phyloP scores from a whole-genome alignment of 2,797 vertebrate species.

The Helostoma temminkii region DNA sequence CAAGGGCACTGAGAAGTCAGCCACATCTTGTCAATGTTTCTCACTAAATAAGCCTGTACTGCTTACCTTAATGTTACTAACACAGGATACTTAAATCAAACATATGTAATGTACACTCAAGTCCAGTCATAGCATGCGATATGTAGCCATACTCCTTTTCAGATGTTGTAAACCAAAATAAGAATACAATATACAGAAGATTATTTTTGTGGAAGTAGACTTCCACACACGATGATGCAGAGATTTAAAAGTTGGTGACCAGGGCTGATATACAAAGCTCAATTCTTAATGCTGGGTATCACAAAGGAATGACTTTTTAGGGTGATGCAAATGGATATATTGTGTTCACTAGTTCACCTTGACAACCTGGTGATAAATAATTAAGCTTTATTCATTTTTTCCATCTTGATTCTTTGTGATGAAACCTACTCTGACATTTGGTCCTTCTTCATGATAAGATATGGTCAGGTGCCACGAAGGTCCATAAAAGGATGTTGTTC shows the following conservation, averaged over 20 bases:
- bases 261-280: conserved; percentile 53
- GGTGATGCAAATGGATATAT: conserved; percentile 84
- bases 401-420: conserved; percentile 59
- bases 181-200: not conserved
- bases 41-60: not conserved
- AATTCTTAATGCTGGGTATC: conserved; percentile 76
- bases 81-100: not conserved
- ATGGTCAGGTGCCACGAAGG: conserved; percentile 37
- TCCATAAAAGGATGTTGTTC: conserved; percentile 9
- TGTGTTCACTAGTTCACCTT: conserved; percentile 78
- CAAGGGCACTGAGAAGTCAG: conserved; percentile 8
- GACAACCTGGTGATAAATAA: conserved; percentile 81
- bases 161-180: not conserved
- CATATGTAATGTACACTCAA: not conserved
- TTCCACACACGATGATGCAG: conserved; percentile 21
- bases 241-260: conserved; percentile 56
- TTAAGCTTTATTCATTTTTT: conserved; percentile 77
- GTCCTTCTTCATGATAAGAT: conserved; percentile 44
- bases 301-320: conserved; percentile 70
- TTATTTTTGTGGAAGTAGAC: no score
- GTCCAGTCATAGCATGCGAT: no score
- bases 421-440: conserved; percentile 46
- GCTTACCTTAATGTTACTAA: not conserved
- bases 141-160: not conserved
- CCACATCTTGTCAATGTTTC: not conserved